Conservation (phyloP, 1,140 invertebrate genomes). For the Brachionus calyciflorus region DNA sequence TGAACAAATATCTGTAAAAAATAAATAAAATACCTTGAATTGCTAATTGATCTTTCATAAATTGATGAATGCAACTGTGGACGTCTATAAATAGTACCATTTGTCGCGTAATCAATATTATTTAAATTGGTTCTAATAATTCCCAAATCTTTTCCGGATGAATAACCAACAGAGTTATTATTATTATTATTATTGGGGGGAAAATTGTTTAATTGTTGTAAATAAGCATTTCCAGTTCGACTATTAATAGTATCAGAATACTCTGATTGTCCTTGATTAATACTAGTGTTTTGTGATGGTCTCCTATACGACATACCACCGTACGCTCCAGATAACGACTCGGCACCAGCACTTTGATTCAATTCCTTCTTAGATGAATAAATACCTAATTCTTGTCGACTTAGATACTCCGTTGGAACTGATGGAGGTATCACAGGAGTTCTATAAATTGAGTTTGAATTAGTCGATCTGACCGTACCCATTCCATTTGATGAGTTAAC, state of each 20-base stretch:
- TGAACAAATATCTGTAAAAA: too few species aligned
- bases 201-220: slow-evolving; percentile 23
- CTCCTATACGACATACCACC: slow-evolving; percentile 26
- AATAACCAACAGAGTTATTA: slow-evolving; percentile 15
- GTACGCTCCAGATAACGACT: slow-evolving; percentile 12
- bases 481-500: slow-evolving; percentile 15
- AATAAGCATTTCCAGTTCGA: not conserved
- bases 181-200: not conserved
- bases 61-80: slow-evolving; percentile 22
- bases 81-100: slow-evolving; percentile 39
- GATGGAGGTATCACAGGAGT: slow-evolving; percentile 36
- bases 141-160: slow-evolving; percentile 34
- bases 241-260: slow-evolving; percentile 31
- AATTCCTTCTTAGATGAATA: slow-evolving; percentile 44
- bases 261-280: not conserved
- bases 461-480: slow-evolving; percentile 8
- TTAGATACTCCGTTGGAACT: slow-evolving; percentile 38
- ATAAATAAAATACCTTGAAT: too few species aligned
- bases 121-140: slow-evolving; percentile 45
- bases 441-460: slow-evolving; percentile 24
- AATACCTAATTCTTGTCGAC: slow-evolving; percentile 43
- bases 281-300: slow-evolving; percentile 12
- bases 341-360: slow-evolving; percentile 29
- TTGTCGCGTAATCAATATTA: slow-evolving; percentile 37
- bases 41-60: not conserved